phyloP scores from a whole-genome alignment of 1,140 invertebrate genomes.

The Pseudomyrmex sp. region DNA sequence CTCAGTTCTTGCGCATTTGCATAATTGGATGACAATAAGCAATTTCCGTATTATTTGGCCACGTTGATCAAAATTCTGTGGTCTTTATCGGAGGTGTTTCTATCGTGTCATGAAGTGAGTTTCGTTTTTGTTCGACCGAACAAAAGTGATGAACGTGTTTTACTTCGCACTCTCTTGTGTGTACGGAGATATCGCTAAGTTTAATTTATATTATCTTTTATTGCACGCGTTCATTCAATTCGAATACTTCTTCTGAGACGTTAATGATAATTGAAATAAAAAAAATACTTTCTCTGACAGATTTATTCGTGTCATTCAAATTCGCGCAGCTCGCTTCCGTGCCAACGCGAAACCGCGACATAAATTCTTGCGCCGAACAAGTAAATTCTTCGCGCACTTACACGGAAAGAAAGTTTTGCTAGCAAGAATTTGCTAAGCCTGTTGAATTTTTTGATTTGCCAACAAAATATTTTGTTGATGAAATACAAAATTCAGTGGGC shows the following conservation, averaged over 20 bases:
- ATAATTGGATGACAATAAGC: conserved; percentile 1
- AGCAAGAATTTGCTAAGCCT: too few species aligned
- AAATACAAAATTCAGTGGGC: too few species aligned
- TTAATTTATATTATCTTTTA: conserved; percentile 36
- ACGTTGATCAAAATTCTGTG: too few species aligned
- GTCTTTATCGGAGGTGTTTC: too few species aligned
- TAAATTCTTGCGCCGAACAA: conserved; percentile 53
- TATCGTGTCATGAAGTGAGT: too few species aligned
- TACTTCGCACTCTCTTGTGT: too few species aligned
- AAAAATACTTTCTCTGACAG: conserved; percentile 49
- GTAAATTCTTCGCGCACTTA: conserved; percentile 57
- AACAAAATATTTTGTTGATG: too few species aligned
- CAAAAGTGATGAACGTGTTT: too few species aligned
- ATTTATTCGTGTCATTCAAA: conserved; percentile 60
- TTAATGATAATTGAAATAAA: conserved; percentile 29
- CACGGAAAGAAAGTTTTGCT: conserved; percentile 27
- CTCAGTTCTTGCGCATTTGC: neutral
- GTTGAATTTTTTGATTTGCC: too few species aligned
- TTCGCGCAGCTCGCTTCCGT: conserved; percentile 28
- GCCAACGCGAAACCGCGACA: conserved; percentile 42
- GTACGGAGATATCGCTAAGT: neutral
- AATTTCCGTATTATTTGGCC: conserved; percentile 1
- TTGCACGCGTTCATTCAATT: conserved; percentile 14
- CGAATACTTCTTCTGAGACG: conserved; percentile 38
- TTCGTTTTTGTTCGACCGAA: too few species aligned